Base-by-base conservation (phyloP, 2,113 vertebrate genomes). In the Diphyllodes magnificus region DNA sequence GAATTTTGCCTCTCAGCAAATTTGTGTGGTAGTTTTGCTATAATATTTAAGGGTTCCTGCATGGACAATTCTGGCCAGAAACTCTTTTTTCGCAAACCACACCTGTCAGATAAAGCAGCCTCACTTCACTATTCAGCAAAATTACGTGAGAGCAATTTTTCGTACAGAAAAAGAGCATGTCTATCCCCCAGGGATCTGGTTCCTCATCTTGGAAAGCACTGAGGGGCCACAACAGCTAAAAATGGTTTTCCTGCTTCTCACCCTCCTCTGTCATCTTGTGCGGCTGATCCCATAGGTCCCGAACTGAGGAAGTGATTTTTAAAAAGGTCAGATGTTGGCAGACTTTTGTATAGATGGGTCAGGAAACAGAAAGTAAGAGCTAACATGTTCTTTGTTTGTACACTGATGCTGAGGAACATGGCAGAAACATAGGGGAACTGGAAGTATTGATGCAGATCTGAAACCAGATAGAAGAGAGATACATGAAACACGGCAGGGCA, bases 161-260 rank as follows among this genome's bases (percentile, higher is more conserved):
- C 70, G 13, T 60, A 78, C n/a, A 76, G 75, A 90, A 93, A 95
- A 44, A 91, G 53, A 81, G 40, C 8, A 4, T 28, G 13, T 64
- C 47, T 11, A 3, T 84, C 22, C 54, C 57, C 23, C 7, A 18
- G 31, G 28, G 47, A 75, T 65, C 47, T 71, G 76, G 75, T 94
- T 94, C 85, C 69, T 97, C 79, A 82, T 88, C 61, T 83, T 80
- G 57, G 82, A 75, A 78, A 83, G 59, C 87, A 71, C 66, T 81
- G n/a, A 73, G 49, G 4, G 30, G 6, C 60, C 61, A 77, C 50
- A 83, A 59, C 40, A 63, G 22, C 45, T 49, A 47, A 68, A 83
- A 76, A 50, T 7, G 7, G 9, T 27, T 89, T 77, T 87, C 23
- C 40, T 49, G 37, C 20, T 17, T 77, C 63, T 86, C 35, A 49